These are phyloP conservation scores for Chrosomus eos DNA, from an alignment of 2,797 vertebrate species.

Conservation along the genomic window DNA sequence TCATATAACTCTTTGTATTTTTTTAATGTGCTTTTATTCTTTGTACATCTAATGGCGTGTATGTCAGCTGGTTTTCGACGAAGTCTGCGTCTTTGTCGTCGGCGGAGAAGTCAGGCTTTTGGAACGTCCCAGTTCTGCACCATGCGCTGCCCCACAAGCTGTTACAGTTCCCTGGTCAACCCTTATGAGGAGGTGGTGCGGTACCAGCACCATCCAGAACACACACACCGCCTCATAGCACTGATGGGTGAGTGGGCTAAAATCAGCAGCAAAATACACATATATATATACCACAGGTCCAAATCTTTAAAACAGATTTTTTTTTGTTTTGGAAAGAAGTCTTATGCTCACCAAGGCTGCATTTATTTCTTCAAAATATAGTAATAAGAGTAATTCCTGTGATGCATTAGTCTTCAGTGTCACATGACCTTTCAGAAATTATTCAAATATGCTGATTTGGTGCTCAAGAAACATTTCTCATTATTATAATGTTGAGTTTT, in stretches of 20 bases:
- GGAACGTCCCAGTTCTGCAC: conserved; percentile 65
- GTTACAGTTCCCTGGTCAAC: conserved; percentile 67
- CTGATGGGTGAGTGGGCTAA: conserved; percentile 82
- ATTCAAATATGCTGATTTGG: background rate
- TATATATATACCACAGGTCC: background rate
- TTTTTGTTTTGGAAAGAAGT: background rate
- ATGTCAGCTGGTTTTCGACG: conserved; percentile 88
- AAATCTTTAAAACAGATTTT: background rate
- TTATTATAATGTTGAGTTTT: background rate
- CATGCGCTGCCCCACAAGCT: conserved; percentile 72
- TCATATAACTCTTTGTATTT: background rate
- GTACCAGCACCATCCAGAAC: conserved; percentile 84
- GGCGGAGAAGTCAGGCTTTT: conserved; percentile 64
- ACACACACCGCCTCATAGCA: conserved; percentile 83
- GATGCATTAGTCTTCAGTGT: background rate
- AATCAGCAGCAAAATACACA: conserved; percentile 4
- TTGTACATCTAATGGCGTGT: background rate
- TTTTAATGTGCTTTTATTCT: background rate
- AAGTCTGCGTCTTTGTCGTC: conserved; percentile 90
- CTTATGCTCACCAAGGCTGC: background rate
- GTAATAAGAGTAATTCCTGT: background rate
- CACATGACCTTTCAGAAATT: background rate
- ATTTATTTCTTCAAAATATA: background rate
- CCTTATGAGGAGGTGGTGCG: conserved; percentile 92
- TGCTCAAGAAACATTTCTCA: background rate